A percentile compares a stretch with the other conserved stretches of the same genome.
Conservation (phyloP, 2,797 vertebrate species). For the Cygnus olor region DNA sequence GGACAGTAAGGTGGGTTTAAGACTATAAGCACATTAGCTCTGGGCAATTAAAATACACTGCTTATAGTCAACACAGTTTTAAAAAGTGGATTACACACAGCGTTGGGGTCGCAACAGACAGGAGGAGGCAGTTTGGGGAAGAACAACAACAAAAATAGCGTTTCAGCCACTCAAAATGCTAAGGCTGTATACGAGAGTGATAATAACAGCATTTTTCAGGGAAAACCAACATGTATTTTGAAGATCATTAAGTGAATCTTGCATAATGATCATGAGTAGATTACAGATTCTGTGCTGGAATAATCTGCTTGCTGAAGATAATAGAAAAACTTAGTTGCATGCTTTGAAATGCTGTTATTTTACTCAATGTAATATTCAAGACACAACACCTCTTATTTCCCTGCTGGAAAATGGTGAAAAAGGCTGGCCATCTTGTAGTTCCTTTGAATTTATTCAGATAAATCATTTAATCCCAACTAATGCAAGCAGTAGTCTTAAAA, state of each 20-base stretch:
- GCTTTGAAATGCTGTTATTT: neutral
- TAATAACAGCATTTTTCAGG: neutral
- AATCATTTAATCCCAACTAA: constrained; percentile 17
- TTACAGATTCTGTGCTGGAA: neutral
- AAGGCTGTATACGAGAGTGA: neutral
- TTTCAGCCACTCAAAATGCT: neutral
- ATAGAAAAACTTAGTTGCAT: neutral
- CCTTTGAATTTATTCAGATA: constrained; percentile 1
- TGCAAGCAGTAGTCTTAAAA: constrained; percentile 22
- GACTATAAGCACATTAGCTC: constrained; percentile 9
- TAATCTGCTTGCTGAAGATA: neutral
- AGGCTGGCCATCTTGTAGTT: neutral
- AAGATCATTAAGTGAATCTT: neutral
- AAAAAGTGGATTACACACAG: neutral
- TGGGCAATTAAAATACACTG: constrained; percentile 39
- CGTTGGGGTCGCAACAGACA: neutral
- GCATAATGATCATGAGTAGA: neutral
- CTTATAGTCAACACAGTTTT: neutral
- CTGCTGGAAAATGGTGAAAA: neutral
- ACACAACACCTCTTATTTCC: neutral
- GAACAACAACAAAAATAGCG: neutral
- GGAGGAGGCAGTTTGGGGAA: neutral
- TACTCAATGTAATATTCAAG: neutral
- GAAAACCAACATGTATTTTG: neutral
- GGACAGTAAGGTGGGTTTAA: neutral